phyloP scores from a whole-genome alignment of 2,888 invertebrate genomes.

The Axea sp. region DNA sequence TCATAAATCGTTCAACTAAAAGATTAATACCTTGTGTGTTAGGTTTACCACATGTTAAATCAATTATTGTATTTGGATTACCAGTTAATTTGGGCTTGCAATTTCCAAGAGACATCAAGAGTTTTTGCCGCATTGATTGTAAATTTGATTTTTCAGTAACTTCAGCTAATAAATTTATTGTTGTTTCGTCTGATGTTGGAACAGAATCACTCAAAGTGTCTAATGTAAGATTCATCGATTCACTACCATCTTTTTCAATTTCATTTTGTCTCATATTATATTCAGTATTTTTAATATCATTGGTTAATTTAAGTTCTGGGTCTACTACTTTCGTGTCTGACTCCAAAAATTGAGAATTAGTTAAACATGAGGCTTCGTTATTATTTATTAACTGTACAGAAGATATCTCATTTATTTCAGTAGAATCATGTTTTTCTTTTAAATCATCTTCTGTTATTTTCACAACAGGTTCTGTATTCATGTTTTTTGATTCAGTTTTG shows the following conservation, averaged over 20 bases:
- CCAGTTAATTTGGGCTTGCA: slow-evolving; percentile 80
- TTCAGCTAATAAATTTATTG: not conserved
- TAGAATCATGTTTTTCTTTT: too few species aligned
- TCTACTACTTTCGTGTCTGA: not conserved
- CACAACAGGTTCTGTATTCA: too few species aligned
- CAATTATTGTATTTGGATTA: slow-evolving; percentile 82
- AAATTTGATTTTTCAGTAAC: slow-evolving; percentile 12
- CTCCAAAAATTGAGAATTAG: too few species aligned
- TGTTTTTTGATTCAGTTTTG: too few species aligned
- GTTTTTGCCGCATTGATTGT: slow-evolving; percentile 66
- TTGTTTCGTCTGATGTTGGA: slow-evolving; percentile 6
- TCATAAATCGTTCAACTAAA: slow-evolving; percentile 85
- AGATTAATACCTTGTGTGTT: slow-evolving; percentile 82
- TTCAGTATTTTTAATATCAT: not conserved
- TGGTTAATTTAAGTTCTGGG: not conserved
- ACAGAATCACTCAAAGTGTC: slow-evolving; percentile 59
- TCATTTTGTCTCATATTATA: not conserved
- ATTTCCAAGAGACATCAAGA: slow-evolving; percentile 58
- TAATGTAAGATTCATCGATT: slow-evolving; percentile 23
- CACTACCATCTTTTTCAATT: slow-evolving; percentile 19
- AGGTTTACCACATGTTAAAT: slow-evolving; percentile 81
- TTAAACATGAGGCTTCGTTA: too few species aligned
- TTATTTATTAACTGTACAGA: too few species aligned
- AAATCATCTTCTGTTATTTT: too few species aligned
- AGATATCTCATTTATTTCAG: too few species aligned